Evolutionary conservation across 2,888 invertebrate genomes (phyloP), one percentile per base, ranked within the genome.

Genomic region (Archips crataeganus): DNA sequence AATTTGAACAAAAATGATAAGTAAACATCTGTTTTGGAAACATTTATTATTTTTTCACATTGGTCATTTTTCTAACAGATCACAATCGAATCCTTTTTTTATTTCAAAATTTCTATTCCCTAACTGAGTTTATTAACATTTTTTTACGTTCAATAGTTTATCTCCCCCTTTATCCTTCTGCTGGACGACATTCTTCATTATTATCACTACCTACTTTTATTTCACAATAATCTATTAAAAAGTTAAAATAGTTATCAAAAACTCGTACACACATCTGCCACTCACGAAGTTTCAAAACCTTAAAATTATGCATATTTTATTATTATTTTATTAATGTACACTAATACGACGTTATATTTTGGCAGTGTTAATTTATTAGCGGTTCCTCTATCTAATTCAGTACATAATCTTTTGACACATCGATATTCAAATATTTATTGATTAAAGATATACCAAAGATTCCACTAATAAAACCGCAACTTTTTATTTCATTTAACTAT

Each of bases 21-120:
- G 82, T 78, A 75, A 74, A 65, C 77, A 76, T 69, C 80, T 85
- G 87, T 91, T 93, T 93, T 91, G 80, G 84, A 93, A 91, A 93
- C 91, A 91, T 93, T 94, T 93, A 93, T 93, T 93, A 85, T 85
- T 87, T 87, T 91, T 49, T 89, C 93, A 93, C 93, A 92, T 93
- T 94, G 94, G 94, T 93, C 93, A 87, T 85, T 83, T 82, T 84
- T 84, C 84, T 84, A 87, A 88, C 87, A 86, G 88, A 90, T 91
- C 91, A 92, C 93, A 92, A 86, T 87, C 83, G 84, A 87, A 86
- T 85, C 86, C 83, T 80, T 78, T 79, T 23, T 75, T 78, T 81
- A 73, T 36, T 65, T 71, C 63, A 54, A 68, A 77, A 70, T 73
- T 76, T 83, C 84, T 85, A 82, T 82, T 81, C 76, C 78, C 85